Conservation (phyloP, 2,113 vertebrate species). For the Macroglossus sobrinus region DNA sequence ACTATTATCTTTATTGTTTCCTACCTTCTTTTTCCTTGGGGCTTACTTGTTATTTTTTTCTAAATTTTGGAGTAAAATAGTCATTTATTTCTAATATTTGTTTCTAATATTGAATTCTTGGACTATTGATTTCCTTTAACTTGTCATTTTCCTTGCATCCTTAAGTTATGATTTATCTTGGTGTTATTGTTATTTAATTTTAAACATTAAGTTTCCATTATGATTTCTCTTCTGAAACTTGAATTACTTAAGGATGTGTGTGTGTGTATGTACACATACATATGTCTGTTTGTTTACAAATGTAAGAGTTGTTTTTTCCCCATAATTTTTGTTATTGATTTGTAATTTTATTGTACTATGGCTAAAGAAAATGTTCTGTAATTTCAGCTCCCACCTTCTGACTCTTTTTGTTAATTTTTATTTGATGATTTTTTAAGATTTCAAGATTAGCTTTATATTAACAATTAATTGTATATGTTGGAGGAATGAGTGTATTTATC, state of each 20-base stretch:
- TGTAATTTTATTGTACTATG: background rate
- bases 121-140: background rate
- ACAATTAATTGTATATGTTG: background rate
- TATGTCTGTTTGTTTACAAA: background rate
- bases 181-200: background rate
- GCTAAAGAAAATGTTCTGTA: background rate
- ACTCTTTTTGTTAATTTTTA: background rate
- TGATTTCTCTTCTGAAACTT: background rate
- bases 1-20: background rate
- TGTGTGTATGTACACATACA: background rate
- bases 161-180: background rate
- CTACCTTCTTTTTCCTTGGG: background rate
- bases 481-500: background rate
- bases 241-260: background rate
- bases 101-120: background rate
- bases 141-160: background rate
- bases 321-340: background rate
- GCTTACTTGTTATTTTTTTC: background rate
- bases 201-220: background rate
- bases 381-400: background rate
- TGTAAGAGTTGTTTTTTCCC: background rate
- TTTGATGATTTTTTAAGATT: background rate
- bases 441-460: background rate
- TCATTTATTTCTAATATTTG: conserved; percentile 6
- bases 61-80: background rate